A percentile compares a stretch with the other conserved stretches of the same genome.
Evolutionary conservation across 1,140 invertebrate species (phyloP).

Genomic region (Zaprionus kolodkinae): DNA sequence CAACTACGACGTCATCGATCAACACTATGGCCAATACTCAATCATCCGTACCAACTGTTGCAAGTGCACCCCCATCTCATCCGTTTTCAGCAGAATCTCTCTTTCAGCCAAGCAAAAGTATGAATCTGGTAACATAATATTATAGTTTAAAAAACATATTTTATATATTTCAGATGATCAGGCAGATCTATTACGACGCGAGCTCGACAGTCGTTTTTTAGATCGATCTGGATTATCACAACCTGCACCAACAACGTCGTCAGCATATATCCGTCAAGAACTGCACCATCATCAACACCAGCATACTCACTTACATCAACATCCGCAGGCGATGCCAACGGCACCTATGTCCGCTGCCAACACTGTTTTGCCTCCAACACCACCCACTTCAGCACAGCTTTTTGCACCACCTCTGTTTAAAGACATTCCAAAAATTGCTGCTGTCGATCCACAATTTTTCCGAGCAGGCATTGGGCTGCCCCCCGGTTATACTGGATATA

Average conservation of each 20-base stretch:
- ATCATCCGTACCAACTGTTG: conserved; percentile 81
- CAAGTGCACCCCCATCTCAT: conserved; percentile 85
- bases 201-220: conserved; percentile 95
- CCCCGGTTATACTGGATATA: conserved; percentile 91
- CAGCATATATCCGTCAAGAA: conserved; percentile 91
- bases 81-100: conserved; percentile 94
- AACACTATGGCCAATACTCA: conserved; percentile 32
- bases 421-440: conserved; percentile 93
- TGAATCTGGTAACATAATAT: conserved; percentile 68
- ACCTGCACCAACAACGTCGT: conserved; percentile 65
- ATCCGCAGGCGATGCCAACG: conserved; percentile 89
- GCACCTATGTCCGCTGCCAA: conserved; percentile 88
- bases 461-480: conserved; percentile 89
- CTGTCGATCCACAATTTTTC: conserved; percentile 92
- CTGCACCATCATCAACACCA: conserved; percentile 96
- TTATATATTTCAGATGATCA: conserved; percentile 85
- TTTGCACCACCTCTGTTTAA: conserved; percentile 88
- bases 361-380: conserved; percentile 86
- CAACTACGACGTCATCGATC: conserved; percentile 57
- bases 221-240: conserved; percentile 84
- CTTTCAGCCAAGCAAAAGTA: conserved; percentile 91
- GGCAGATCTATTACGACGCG: conserved; percentile 94
- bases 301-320: conserved; percentile 96
- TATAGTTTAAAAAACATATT: not conserved
- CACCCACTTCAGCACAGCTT: conserved; percentile 84